Evolutionary conservation across 1,140 invertebrate genomes (phyloP).

Genomic region (Macrotrachela quadricornifera): DNA sequence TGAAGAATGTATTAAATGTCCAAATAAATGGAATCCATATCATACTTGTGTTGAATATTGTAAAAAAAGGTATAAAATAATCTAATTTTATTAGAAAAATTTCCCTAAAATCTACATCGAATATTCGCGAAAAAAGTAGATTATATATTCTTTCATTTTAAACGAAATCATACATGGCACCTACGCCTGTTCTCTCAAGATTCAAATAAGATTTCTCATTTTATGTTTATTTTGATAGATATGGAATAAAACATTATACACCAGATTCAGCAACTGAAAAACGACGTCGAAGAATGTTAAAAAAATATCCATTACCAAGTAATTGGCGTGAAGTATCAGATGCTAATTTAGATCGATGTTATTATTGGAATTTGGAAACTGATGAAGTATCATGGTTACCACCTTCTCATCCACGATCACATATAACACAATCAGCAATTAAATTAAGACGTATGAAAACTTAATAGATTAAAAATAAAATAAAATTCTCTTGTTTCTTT

Average conservation of each 20-base stretch:
- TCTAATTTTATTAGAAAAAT: background rate
- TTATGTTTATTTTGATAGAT: background rate
- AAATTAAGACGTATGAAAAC: conserved; percentile 41
- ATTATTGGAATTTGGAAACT: conserved; percentile 76
- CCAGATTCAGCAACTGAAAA: conserved; percentile 5
- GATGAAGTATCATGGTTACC: conserved; percentile 84
- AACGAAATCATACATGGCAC: no score
- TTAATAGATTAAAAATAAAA: background rate
- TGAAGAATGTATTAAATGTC: background rate
- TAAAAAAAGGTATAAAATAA: background rate
- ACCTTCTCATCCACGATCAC: conserved; percentile 55
- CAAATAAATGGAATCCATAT: conserved; percentile 1
- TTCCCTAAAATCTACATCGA: background rate
- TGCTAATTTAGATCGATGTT: conserved; percentile 55
- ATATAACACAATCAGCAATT: conserved; percentile 54
- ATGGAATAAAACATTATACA: background rate
- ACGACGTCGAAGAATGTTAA: conserved; percentile 14
- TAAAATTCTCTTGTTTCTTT: background rate
- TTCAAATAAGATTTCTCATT: background rate
- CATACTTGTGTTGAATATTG: background rate
- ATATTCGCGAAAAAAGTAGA: no score
- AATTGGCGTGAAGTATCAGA: conserved; percentile 85
- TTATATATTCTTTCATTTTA: no score
- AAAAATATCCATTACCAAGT: conserved; percentile 68
- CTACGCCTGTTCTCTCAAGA: background rate